A percentile compares a stretch with the other conserved stretches of the same genome.
These are phyloP conservation scores for Toxotes chatareus DNA, from an alignment of 2,113 vertebrate genomes.

Conservation along the genomic window DNA sequence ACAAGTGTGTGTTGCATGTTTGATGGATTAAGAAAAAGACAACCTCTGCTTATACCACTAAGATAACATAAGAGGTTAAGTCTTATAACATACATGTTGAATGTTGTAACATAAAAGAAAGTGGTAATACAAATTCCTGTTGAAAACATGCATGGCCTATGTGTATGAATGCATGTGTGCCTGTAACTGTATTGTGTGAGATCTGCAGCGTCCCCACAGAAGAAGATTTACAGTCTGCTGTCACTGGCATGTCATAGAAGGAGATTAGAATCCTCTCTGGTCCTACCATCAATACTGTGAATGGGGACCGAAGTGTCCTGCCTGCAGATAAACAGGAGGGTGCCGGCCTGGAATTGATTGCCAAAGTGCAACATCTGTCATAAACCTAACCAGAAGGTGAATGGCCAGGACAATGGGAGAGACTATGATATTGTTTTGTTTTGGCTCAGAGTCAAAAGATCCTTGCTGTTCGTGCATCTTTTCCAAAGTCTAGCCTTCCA, in stretches of 20 bases:
- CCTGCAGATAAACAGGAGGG: constrained; percentile 57
- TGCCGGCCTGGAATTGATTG: constrained; percentile 53
- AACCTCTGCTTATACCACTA: too few species aligned
- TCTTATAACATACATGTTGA: too few species aligned
- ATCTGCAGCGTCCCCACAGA: not conserved
- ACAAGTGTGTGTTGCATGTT: too few species aligned
- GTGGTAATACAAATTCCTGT: too few species aligned
- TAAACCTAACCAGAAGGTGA: constrained; percentile 51
- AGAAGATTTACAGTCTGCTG: constrained; percentile 51
- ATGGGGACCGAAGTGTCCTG: constrained; percentile 38
- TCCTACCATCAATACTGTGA: constrained; percentile 55
- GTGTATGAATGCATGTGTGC: not conserved
- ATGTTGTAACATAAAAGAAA: too few species aligned
- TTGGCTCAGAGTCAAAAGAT: constrained; percentile 26
- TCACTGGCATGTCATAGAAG: constrained; percentile 20
- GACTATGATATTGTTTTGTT: too few species aligned
- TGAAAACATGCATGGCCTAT: not conserved
- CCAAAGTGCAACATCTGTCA: constrained; percentile 56
- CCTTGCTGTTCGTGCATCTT: constrained; percentile 14
- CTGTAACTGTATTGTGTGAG: not conserved
- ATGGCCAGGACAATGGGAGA: not conserved
- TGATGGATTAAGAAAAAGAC: too few species aligned
- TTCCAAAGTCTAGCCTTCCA: not conserved
- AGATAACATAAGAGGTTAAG: too few species aligned
- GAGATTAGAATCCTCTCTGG: constrained; percentile 54